Conservation (phyloP, 2,888 invertebrate genomes). For the Caenorhabditis panamensis region DNA sequence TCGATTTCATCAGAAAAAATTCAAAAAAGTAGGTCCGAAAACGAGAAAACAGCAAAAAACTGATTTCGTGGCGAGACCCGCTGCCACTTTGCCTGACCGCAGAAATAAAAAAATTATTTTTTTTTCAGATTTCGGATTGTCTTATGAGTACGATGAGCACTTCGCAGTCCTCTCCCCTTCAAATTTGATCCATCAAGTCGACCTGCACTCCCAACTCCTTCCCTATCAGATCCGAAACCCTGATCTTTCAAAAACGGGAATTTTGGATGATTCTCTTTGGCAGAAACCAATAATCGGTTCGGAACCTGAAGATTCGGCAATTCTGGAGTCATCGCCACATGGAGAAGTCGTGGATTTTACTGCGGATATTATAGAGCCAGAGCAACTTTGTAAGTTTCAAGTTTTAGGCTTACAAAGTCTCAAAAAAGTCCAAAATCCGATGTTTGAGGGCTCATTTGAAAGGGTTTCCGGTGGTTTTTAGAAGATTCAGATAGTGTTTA, state of each 20-base stretch:
- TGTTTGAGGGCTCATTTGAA: no score
- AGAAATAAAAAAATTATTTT: no score
- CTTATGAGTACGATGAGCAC: conserved; percentile 69
- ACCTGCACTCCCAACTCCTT: conserved; percentile 57
- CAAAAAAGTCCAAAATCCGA: no score
- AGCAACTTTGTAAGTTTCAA: conserved; percentile 64
- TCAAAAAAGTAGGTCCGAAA: no score
- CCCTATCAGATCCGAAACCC: conserved; percentile 57
- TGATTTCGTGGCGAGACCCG: no score
- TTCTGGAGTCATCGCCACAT: conserved; percentile 56
- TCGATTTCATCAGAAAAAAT: no score
- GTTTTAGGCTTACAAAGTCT: no score
- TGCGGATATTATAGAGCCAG: conserved; percentile 65
- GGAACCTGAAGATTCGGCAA: conserved; percentile 19
- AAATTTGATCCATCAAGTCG: conserved; percentile 64
- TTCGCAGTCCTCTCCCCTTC: conserved; percentile 58
- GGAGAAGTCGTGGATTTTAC: conserved; percentile 66
- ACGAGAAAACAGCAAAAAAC: no score
- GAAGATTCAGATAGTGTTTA: no score
- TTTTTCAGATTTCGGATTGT: conserved; percentile 63
- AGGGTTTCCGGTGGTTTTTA: no score
- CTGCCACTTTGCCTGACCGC: no score
- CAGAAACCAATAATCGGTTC: conserved; percentile 38
- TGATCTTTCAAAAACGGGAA: conserved; percentile 54
- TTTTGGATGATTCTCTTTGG: conserved; percentile 66